phyloP scores from a whole-genome alignment of 2,888 invertebrate species.

The Trachelus stipa region DNA sequence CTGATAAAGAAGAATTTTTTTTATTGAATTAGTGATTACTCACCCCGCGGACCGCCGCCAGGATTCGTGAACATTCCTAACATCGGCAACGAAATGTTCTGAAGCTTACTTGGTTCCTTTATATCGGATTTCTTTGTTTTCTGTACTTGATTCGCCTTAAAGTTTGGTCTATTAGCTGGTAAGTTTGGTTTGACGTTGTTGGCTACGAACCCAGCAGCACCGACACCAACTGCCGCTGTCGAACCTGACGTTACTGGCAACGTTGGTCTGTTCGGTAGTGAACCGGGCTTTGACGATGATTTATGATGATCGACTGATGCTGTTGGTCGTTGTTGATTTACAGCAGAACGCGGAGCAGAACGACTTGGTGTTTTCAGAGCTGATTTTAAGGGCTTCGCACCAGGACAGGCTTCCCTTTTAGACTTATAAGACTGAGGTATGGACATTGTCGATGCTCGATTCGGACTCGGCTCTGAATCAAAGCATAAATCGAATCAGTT shows the following conservation, averaged over 20 bases:
- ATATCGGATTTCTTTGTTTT: constrained; percentile 15
- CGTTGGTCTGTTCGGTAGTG: neutral
- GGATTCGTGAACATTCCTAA: constrained; percentile 54
- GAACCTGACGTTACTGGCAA: neutral
- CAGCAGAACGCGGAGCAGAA: neutral
- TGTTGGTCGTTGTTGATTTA: constrained; percentile 17
- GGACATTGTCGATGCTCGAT: neutral
- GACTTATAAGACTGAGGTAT: neutral
- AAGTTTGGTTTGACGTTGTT: constrained; percentile 36
- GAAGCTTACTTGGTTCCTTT: constrained; percentile 40
- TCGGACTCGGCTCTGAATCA: constrained; percentile 34
- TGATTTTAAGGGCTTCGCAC: neutral
- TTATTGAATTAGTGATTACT: neutral
- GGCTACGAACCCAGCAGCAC: neutral
- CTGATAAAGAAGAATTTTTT: neutral
- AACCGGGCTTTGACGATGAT: constrained; percentile 15
- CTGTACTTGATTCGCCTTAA: constrained; percentile 27
- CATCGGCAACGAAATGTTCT: constrained; percentile 38
- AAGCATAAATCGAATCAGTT: constrained; percentile 9
- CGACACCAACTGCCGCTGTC: neutral
- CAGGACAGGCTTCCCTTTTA: neutral
- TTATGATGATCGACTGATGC: constrained; percentile 23
- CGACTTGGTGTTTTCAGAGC: neutral
- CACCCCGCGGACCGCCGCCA: constrained; percentile 42
- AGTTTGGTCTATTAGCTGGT: constrained; percentile 41